These are phyloP conservation scores for Ichneumoninae sp. DNA, from an alignment of 2,888 invertebrate genomes.

Conservation along the genomic window DNA sequence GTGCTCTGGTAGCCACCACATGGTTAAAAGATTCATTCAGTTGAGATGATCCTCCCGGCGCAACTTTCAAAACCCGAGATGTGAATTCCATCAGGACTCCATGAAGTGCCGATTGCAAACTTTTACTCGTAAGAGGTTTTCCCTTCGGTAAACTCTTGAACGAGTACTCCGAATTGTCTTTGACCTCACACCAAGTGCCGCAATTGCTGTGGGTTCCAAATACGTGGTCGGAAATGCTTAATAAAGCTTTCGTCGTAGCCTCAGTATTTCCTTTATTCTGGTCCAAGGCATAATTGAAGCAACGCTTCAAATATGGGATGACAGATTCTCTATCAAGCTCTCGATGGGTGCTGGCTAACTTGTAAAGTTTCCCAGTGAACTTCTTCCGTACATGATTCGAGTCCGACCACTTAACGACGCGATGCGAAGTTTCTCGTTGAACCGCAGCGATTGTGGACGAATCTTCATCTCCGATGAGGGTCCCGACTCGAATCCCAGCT, in stretches of 20 bases:
- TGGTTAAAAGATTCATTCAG: constrained; percentile 41
- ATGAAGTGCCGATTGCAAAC: constrained; percentile 27
- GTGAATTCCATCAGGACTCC: constrained; percentile 22
- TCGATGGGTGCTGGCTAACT: not conserved
- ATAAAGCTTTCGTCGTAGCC: constrained; percentile 19
- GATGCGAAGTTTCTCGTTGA: constrained; percentile 37
- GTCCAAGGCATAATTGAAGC: constrained; percentile 38
- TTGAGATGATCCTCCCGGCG: constrained; percentile 39
- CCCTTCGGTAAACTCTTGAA: constrained; percentile 37
- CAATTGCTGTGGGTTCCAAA: constrained; percentile 44
- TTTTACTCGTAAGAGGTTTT: constrained; percentile 22
- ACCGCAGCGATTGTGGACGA: constrained; percentile 58
- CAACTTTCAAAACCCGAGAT: constrained; percentile 28
- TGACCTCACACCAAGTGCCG: constrained; percentile 30
- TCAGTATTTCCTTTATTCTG: constrained; percentile 29
- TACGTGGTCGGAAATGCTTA: constrained; percentile 48
- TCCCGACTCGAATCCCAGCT: constrained; percentile 41
- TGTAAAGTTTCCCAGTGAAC: constrained; percentile 30
- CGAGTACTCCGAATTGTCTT: constrained; percentile 25
- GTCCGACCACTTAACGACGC: constrained; percentile 48
- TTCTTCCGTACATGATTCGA: constrained; percentile 54
- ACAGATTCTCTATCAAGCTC: constrained; percentile 16
- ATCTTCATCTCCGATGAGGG: constrained; percentile 64
- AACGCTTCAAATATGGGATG: constrained; percentile 15
- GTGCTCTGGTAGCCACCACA: constrained; percentile 38